Evolutionary conservation across 1,140 invertebrate genomes (phyloP), one percentile per base, ranked within the genome.

Genomic region (Elymnias hypermnestra): DNA sequence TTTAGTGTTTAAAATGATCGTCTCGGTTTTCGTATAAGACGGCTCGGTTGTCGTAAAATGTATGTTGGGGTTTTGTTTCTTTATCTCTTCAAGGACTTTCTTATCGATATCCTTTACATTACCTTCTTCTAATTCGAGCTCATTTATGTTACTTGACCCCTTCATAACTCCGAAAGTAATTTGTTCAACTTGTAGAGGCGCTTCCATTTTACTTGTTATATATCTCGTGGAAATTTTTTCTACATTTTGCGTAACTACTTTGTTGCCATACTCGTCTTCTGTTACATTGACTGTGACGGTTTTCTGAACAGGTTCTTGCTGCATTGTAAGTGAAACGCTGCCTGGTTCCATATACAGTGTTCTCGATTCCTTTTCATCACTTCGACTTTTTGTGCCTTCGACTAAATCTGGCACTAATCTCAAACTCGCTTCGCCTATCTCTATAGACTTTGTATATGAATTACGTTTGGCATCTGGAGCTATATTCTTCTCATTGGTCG

Each of bases 191-290:
- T 87, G 82, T 44, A 87, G 54, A 1, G 84, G 85, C 2, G 72
- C 76, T 55, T 86, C 75, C 3, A 67, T 67, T 58, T 69, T 82
- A 0, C 64, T 60, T 17, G 78, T 77, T 6, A 83, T 57, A 40
- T 86, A 77, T 54, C 79, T 69, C 2, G 75, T 84, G 14, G 73
- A 75, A 38, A 81, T 50, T 55, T 86, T 74, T 59, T 87, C 86
- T 12, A 87, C 72, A 39, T 87, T 87, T 62, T 86, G 84, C 23
- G 78, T 87, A 8, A 87, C 83, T 1, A 87, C 71, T 73, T 86
- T 86, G 33, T 87, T 87, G 3, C 84, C 86, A 41, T 73, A 85
- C 62, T 83, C 83, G 51, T 87, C 86, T 65, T 87, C 83, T 3
- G 70, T 69, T 1, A 86, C 82, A 45, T 83, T 87, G 0, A 87